Conservation (phyloP, 2,797 vertebrate species). For the Mormyrus hasselquistii region DNA sequence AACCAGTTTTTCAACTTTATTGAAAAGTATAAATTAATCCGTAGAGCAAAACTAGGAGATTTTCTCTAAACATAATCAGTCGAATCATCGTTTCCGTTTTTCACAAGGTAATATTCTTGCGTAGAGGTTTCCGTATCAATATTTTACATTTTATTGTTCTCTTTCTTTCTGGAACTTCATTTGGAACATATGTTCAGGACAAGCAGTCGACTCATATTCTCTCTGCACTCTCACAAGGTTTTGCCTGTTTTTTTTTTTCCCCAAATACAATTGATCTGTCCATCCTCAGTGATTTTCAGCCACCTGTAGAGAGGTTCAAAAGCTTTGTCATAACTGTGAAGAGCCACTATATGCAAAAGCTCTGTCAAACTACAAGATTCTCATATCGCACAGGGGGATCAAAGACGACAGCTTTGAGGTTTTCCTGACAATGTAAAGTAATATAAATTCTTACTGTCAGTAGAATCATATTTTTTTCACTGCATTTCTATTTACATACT, state of each 20-base stretch:
- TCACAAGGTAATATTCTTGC: not conserved
- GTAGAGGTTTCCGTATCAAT: not conserved
- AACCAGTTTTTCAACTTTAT: not conserved
- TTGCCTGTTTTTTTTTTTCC: not conserved
- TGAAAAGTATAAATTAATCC: not conserved
- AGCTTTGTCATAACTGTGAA: not conserved
- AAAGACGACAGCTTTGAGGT: not conserved
- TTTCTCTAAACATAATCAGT: not conserved
- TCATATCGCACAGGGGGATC: not conserved
- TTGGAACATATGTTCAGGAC: not conserved
- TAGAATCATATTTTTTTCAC: not conserved
- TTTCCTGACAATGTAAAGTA: not conserved
- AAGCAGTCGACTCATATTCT: not conserved
- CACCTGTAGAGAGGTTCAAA: constrained; percentile 7
- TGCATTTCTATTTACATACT: constrained; percentile 2
- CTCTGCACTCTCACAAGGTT: not conserved
- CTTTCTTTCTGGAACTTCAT: not conserved
- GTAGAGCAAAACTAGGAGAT: not conserved
- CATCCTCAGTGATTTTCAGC: not conserved
- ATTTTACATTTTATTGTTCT: not conserved
- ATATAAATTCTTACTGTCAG: constrained; percentile 6
- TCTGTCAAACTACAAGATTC: constrained; percentile 9
- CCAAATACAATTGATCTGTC: constrained; percentile 5
- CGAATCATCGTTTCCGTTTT: not conserved
- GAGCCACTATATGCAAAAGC: not conserved